These are phyloP conservation scores for Phyllostomus discolor DNA, from an alignment of 2,113 vertebrate species.

Conservation along the genomic window DNA sequence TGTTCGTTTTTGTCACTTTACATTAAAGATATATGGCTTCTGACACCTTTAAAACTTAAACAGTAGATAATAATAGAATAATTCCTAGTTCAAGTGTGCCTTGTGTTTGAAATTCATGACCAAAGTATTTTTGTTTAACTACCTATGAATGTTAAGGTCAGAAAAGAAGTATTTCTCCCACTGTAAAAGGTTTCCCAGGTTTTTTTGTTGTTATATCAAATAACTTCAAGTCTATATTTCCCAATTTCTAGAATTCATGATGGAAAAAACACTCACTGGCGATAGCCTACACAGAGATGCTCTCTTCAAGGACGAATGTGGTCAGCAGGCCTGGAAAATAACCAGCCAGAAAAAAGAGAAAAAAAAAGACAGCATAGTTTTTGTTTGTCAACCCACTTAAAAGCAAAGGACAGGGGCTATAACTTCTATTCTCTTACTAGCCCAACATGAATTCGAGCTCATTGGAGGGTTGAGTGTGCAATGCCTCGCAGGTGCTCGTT, in stretches of 20 bases:
- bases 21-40: neutral
- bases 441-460: constrained; percentile 29
- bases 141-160: neutral
- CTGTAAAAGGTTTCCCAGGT: neutral
- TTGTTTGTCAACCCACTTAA: constrained; percentile 61
- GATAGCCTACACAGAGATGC: neutral
- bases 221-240: neutral
- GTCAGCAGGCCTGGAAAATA: constrained; percentile 40
- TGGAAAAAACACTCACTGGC: neutral
- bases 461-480: constrained; percentile 30
- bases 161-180: neutral
- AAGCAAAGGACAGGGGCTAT: constrained; percentile 44
- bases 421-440: constrained; percentile 26
- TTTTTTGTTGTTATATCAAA: neutral
- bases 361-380: constrained; percentile 32
- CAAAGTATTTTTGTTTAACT: neutral
- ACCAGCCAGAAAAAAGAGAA: neutral
- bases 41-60: constrained; percentile 8
- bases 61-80: neutral
- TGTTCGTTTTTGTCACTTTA: neutral
- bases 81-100: neutral
- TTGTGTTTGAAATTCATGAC: constrained; percentile 25
- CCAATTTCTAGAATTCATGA: neutral
- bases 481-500: constrained; percentile 73
- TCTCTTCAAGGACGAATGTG: constrained; percentile 9